A percentile compares a stretch with the other conserved stretches of the same genome.
Evolutionary conservation across 2,797 vertebrate species (phyloP).

Genomic region (Enteromius radiatus): DNA sequence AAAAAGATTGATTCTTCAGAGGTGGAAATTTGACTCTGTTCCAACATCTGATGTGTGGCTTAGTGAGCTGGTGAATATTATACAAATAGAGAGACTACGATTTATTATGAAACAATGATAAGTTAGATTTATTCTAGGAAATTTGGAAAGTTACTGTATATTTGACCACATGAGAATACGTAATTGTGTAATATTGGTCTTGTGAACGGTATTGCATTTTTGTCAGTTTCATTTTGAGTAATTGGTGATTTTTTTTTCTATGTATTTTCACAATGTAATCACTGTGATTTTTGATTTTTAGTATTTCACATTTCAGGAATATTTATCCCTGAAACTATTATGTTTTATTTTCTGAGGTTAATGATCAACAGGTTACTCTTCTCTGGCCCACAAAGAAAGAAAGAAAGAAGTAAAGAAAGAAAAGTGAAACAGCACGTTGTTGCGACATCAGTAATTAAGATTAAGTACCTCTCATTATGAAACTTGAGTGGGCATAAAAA

Average conservation of each 20-base stretch:
- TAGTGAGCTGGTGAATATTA: not conserved
- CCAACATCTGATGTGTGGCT: conserved; percentile 3
- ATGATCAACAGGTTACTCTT: not conserved
- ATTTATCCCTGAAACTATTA: not conserved
- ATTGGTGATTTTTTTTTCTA: not conserved
- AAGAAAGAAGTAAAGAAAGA: not conserved
- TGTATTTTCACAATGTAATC: not conserved
- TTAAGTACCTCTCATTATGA: conserved; percentile 43
- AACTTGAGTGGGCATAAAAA: conserved; percentile 42
- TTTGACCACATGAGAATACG: not conserved
- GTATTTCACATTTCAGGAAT: not conserved
- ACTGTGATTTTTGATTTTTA: not conserved
- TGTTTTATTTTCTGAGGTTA: not conserved
- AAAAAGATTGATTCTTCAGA: conserved; percentile 7
- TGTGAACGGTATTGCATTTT: not conserved
- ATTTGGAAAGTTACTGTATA: not conserved
- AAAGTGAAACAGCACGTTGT: conserved; percentile 3
- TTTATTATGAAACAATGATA: not conserved
- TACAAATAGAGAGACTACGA: not conserved
- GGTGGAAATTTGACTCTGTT: not conserved
- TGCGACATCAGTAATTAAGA: conserved; percentile 50
- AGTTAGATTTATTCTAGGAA: not conserved
- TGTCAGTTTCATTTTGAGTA: not conserved
- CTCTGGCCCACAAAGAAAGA: not conserved
- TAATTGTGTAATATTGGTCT: not conserved